These are phyloP conservation scores for Sisyra nigra DNA, from an alignment of 2,888 invertebrate species.

Conservation along the genomic window DNA sequence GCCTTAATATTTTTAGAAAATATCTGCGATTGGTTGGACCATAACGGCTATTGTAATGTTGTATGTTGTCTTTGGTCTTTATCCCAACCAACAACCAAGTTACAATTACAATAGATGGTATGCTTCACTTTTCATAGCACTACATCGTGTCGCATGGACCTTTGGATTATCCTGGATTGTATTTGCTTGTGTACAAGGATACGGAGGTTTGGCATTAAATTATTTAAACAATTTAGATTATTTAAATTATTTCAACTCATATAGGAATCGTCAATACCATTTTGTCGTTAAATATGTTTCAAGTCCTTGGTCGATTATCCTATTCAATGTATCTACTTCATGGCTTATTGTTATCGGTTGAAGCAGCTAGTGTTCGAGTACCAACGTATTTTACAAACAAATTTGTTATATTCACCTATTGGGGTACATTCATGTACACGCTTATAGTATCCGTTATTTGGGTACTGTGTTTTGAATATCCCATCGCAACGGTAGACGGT, in stretches of 20 bases:
- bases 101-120: conserved; percentile 1
- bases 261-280: conserved; percentile 21
- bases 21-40: not conserved
- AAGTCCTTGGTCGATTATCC: not conserved
- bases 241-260: no score
- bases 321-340: conserved; percentile 1
- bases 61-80: conserved; percentile 2
- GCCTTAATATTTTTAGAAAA: conserved; percentile 3
- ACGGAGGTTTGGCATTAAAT: conserved; percentile 8
- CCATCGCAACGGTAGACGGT: no score
- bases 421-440: no score
- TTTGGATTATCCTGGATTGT: conserved; percentile 11
- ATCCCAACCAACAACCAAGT: not conserved
- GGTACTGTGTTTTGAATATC: no score
- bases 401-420: no score
- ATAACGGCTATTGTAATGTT: not conserved
- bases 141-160: conserved; percentile 12
- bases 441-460: no score
- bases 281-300: not conserved
- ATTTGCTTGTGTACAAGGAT: conserved; percentile 9
- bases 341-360: conserved; percentile 10
- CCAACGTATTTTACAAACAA: no score
- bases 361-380: no score
- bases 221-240: no score
- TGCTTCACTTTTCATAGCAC: conserved; percentile 6